These are phyloP conservation scores for Eutolmus rufibarbis DNA, from an alignment of 2,888 invertebrate species.

Conservation along the genomic window DNA sequence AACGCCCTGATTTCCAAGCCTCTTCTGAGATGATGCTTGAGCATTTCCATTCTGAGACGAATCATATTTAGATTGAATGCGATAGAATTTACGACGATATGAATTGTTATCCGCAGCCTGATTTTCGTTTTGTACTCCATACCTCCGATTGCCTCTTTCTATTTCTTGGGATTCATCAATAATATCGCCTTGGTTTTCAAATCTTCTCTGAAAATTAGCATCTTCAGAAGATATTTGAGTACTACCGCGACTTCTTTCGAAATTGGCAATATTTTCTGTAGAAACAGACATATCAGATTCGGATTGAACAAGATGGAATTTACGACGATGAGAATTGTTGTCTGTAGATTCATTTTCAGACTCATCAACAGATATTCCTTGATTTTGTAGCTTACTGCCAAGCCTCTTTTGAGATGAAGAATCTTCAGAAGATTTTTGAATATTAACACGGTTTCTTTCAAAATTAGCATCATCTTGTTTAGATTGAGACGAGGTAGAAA, in stretches of 20 bases:
- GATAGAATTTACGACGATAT: neutral
- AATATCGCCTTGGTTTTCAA: neutral
- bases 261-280: neutral
- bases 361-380: neutral
- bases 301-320: neutral
- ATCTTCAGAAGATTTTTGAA: neutral
- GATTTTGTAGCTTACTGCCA: neutral
- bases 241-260: neutral
- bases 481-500: neutral
- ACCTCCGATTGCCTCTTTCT: neutral
- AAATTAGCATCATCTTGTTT: neutral
- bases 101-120: neutral
- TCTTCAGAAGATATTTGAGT: neutral
- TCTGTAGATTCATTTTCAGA: neutral
- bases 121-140: neutral
- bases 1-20: neutral
- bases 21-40: neutral
- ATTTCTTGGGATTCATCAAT: neutral
- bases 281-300: neutral
- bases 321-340: neutral
- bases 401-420: neutral
- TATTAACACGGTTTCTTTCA: neutral
- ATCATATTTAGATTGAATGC: neutral
- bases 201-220: neutral
- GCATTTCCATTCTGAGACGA: neutral